Evolutionary conservation across 2,113 vertebrate genomes (phyloP).

Genomic region (Corapipo altera): DNA sequence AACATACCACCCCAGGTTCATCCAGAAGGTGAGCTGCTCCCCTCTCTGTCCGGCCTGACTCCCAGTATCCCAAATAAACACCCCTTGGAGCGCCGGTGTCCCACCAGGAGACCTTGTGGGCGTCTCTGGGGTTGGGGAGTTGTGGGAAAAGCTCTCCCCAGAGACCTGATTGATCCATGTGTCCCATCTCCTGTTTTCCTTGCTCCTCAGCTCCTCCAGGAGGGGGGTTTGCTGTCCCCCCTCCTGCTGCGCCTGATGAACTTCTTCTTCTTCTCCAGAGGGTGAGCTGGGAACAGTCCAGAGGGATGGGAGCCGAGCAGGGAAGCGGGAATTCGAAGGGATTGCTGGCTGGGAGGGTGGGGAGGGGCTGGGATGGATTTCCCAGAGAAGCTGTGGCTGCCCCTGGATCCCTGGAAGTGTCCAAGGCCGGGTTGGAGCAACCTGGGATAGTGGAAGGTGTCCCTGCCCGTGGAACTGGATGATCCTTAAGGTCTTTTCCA

Average conservation of each 20-base stretch:
- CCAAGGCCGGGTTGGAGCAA: rapidly evolving
- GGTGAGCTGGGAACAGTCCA: slow-evolving; percentile 68
- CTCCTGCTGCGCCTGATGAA: slow-evolving; percentile 86
- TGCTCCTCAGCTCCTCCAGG: slow-evolving; percentile 86
- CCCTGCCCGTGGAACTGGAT: no score
- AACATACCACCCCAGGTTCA: slow-evolving; percentile 81
- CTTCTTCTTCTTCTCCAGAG: slow-evolving; percentile 86
- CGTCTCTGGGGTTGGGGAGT: rapidly evolving
- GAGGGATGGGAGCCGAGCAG: rapidly evolving
- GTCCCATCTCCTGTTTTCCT: background rate
- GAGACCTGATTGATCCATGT: background rate
- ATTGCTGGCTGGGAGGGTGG: background rate
- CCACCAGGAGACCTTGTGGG: rapidly evolving
- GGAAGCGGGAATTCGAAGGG: background rate
- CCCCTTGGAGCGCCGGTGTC: background rate
- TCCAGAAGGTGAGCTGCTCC: slow-evolving; percentile 84
- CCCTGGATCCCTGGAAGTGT: background rate
- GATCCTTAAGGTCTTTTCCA: background rate
- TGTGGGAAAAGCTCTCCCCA: background rate
- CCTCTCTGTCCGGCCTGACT: rapidly evolving
- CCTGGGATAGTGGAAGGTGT: background rate
- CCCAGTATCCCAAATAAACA: background rate
- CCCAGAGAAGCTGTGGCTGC: background rate
- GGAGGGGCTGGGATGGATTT: rapidly evolving
- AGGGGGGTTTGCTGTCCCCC: slow-evolving; percentile 81